phyloP scores from a whole-genome alignment of 2,797 vertebrate species.

The Ceyx erithaca region DNA sequence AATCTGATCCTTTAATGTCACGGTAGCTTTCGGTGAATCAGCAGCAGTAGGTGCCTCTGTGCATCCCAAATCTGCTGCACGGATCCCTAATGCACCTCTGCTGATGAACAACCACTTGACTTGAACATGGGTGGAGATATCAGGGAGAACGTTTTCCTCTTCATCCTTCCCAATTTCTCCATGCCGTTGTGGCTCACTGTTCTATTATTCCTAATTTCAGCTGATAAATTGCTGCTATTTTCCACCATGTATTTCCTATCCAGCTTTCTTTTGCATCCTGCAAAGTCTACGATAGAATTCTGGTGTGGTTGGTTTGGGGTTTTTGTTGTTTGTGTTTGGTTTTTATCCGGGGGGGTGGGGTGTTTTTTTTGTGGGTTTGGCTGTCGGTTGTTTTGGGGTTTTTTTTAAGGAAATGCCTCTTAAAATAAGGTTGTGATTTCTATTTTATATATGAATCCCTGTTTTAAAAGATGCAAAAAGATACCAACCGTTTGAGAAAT shows the following conservation, averaged over 20 bases:
- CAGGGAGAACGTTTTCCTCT: background rate
- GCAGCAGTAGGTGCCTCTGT: background rate
- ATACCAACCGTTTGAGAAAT: background rate
- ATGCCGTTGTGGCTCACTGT: background rate
- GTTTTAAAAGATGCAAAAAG: background rate
- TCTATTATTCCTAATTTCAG: background rate
- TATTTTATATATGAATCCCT: background rate
- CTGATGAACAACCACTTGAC: background rate
- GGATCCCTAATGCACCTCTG: fast-evolving
- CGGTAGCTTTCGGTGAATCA: background rate
- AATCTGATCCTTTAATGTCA: background rate
- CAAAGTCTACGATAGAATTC: background rate
- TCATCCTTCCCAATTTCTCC: background rate
- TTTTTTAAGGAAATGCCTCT: background rate
- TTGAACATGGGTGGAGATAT: fast-evolving
- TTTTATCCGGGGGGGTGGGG: too few relatives aligned
- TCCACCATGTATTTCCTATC: background rate
- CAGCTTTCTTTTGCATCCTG: background rate
- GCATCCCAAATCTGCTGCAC: background rate
- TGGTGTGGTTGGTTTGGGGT: too few relatives aligned
- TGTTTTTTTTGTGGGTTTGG: too few relatives aligned
- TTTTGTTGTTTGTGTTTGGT: too few relatives aligned
- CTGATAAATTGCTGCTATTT: background rate
- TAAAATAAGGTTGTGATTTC: background rate
- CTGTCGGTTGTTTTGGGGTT: too few relatives aligned